phyloP scores from a whole-genome alignment of 1,140 invertebrate species.

The Marisa cornuarietis region DNA sequence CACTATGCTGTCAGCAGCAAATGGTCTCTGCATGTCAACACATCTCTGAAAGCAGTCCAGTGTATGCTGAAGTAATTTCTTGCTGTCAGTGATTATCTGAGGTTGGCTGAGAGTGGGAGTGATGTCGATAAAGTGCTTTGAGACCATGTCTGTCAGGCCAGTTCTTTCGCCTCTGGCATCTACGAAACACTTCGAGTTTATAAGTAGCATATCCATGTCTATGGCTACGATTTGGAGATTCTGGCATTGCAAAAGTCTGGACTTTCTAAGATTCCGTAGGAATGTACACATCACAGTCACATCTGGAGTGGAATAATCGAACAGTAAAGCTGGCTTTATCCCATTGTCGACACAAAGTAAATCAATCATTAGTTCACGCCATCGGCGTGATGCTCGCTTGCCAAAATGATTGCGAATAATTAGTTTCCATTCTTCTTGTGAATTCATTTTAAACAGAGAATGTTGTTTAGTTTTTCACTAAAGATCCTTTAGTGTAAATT shows the following conservation, averaged over 20 bases:
- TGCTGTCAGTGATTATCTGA: not conserved
- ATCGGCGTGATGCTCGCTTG: not conserved
- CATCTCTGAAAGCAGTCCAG: not conserved
- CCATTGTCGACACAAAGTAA: constrained; percentile 9
- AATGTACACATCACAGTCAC: not conserved
- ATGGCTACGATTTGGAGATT: constrained; percentile 5
- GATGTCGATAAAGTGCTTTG: constrained; percentile 5
- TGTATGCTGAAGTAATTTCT: not conserved
- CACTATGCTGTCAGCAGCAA: not conserved
- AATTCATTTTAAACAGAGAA: no score
- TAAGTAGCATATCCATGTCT: constrained; percentile 3
- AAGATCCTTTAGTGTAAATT: no score
- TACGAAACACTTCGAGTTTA: not conserved
- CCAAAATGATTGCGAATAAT: not conserved
- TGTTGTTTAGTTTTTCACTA: no score
- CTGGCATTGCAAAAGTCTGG: not conserved
- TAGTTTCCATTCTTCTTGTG: not conserved
- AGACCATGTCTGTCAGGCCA: not conserved
- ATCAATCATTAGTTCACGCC: constrained; percentile 2
- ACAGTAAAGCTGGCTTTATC: constrained; percentile 19
- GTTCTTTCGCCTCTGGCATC: not conserved
- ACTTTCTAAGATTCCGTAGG: not conserved
- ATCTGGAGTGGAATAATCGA: constrained; percentile 9
- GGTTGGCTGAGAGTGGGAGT: not conserved
- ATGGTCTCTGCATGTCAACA: not conserved